Evolutionary conservation across 2,888 invertebrate species (phyloP), one percentile per base, ranked within the genome.

Genomic region (Drosophila phalerata): DNA sequence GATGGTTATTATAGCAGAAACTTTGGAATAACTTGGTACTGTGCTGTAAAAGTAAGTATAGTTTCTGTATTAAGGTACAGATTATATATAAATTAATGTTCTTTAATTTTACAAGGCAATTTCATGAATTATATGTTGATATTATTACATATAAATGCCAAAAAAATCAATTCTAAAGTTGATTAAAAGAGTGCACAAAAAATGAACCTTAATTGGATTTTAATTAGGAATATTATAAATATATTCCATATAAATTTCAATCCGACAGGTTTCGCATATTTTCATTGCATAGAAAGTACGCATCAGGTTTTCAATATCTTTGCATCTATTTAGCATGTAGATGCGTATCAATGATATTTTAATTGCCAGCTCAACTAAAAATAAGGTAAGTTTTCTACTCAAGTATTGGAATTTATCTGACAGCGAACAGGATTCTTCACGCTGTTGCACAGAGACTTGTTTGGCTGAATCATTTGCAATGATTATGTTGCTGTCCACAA

Each of bases 391-490:
- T 55, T 64, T 15, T 15, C n/a, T 28, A 40, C 15, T 15, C 9
- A 43, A 13, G 32, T 11, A 34, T 37, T 25, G 25, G 19, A 40
- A 13, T 48, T 22, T 57, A 45, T 47, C 47, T 48, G 68, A 55
- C 69, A 43, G 38, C 11, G 30, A 69, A 61, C 68, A 61, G 32
- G 68, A 37, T 55, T 49, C 69, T 56, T 56, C 38, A 67, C 55
- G 48, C 67, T 69, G 32, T 37, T 58, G 51, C 34, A 48, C 25
- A 30, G 19, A 48, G 9, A 40, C 61, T 43, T 43, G 60, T 60
- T 60, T 52, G 17, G 32, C 51, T 38, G 38, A 65, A 68, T 68
- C 49, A 64, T 37, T 37, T 48, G 42, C 49, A 28, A 38, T 38
- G 38, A 38, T 30, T 30, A 11, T 58, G 37, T 28, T n/a, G 47